These are phyloP conservation scores for Zygothrica quintamaculata DNA, from an alignment of 2,888 invertebrate genomes.

Conservation along the genomic window DNA sequence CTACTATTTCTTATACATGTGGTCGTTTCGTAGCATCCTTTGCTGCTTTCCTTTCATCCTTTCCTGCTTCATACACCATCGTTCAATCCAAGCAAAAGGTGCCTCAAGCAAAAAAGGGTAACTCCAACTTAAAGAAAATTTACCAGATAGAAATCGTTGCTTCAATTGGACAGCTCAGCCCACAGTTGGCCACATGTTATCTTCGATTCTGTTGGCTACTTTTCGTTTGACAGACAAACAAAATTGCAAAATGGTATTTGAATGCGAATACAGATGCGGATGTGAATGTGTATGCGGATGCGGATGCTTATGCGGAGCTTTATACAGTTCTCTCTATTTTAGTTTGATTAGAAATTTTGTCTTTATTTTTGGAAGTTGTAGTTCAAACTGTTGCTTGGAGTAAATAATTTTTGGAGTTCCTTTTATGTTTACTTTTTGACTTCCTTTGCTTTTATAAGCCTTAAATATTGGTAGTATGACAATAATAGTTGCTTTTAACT, in stretches of 20 bases:
- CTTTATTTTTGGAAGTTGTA: constrained; percentile 48
- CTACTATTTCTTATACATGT: constrained; percentile 67
- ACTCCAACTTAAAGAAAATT: constrained; percentile 51
- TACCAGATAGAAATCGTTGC: constrained; percentile 40
- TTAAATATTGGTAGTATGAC: no score
- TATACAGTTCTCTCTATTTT: constrained; percentile 20
- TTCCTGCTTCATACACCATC: no score
- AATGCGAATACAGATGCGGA: no score
- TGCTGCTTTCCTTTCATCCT: no score
- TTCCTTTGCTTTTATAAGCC: no score
- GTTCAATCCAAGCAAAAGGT: constrained; percentile 40
- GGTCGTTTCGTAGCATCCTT: constrained; percentile 45
- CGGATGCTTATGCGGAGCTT: no score
- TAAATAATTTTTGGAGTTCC: constrained; percentile 1
- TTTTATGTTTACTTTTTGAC: no score
- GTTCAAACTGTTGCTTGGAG: constrained; percentile 14
- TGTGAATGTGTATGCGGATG: no score
- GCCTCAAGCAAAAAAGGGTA: constrained; percentile 53
- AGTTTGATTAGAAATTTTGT: constrained; percentile 58
- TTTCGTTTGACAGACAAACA: constrained; percentile 54
- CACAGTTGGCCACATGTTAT: constrained; percentile 30
- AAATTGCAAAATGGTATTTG: constrained; percentile 52
- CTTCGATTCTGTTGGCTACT: constrained; percentile 39
- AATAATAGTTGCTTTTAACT: no score
- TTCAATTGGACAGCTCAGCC: constrained; percentile 24